phyloP scores from a whole-genome alignment of 2,888 invertebrate genomes.

The Nycteola revayana region DNA sequence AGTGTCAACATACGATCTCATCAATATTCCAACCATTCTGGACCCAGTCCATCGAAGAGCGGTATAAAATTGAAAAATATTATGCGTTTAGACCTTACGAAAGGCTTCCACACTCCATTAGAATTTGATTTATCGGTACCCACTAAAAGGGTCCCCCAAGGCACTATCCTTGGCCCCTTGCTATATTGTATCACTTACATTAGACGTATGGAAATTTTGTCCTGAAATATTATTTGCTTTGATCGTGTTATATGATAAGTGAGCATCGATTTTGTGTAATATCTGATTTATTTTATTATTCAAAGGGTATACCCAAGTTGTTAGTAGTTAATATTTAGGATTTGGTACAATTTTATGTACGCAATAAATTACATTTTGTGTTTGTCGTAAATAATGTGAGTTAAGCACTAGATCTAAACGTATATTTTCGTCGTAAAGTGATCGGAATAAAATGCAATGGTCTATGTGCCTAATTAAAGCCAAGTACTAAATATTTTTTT shows the following conservation, averaged over 20 bases:
- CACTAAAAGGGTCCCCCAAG: constrained; percentile 76
- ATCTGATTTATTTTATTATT: constrained; percentile 10
- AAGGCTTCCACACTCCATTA: constrained; percentile 72
- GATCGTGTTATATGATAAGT: constrained; percentile 42
- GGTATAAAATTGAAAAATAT: constrained; percentile 67
- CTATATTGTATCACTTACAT: constrained; percentile 68
- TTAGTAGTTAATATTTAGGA: background rate
- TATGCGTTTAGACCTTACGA: constrained; percentile 56
- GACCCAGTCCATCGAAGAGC: constrained; percentile 44
- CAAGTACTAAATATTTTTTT: too few relatives aligned
- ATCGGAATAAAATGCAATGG: background rate
- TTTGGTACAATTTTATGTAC: constrained; percentile 5
- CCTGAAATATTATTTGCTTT: constrained; percentile 64
- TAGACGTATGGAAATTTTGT: constrained; percentile 69
- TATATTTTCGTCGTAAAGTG: background rate
- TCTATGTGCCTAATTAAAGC: too few relatives aligned
- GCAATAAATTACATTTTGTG: constrained; percentile 5
- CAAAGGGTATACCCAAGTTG: constrained; percentile 2
- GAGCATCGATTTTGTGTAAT: constrained; percentile 14
- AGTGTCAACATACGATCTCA: constrained; percentile 47
- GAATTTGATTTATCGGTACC: constrained; percentile 71
- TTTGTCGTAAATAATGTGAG: constrained; percentile 4
- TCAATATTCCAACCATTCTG: constrained; percentile 51
- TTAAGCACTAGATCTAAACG: constrained; percentile 1
- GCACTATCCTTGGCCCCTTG: constrained; percentile 62